phyloP scores from a whole-genome alignment of 2,797 vertebrate species.

The Diplodus sargus region DNA sequence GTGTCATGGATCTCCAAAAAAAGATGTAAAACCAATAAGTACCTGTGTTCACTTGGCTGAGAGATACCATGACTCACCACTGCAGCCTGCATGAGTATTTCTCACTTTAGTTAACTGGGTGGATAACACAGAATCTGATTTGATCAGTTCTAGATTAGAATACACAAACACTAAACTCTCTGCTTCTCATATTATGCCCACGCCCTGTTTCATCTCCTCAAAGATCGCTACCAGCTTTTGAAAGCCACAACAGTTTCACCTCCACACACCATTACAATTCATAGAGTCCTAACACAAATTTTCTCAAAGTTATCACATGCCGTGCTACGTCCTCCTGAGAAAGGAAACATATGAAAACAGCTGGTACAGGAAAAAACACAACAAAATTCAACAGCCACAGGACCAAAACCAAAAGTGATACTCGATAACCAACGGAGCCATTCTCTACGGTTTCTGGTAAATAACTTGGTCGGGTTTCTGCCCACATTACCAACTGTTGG shows the following conservation, averaged over 20 bases:
- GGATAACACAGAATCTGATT: conserved; percentile 27
- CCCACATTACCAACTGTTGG: conserved; percentile 54
- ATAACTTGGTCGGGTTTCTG: conserved; percentile 41
- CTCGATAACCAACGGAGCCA: conserved; percentile 13
- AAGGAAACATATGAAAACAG: conserved; percentile 31
- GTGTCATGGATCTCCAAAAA: background rate
- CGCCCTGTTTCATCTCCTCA: conserved; percentile 41
- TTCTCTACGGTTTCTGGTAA: conserved; percentile 55
- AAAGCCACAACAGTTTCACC: conserved; percentile 90
- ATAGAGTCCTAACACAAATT: conserved; percentile 54
- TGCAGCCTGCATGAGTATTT: background rate
- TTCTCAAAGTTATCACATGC: conserved; percentile 4
- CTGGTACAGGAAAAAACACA: conserved; percentile 29
- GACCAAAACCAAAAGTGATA: conserved; percentile 46
- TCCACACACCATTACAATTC: conserved; percentile 86
- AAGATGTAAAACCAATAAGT: conserved; percentile 16
- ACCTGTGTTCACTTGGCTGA: background rate
- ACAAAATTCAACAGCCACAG: conserved; percentile 20
- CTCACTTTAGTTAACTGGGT: conserved; percentile 6
- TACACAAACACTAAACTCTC: background rate
- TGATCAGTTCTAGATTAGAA: conserved; percentile 7
- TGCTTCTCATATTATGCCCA: conserved; percentile 37
- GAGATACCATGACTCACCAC: conserved; percentile 27
- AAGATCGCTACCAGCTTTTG: conserved; percentile 27
- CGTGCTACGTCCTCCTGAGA: conserved; percentile 19